phyloP scores from a whole-genome alignment of 2,113 vertebrate genomes.

The Malurus melanocephalus region DNA sequence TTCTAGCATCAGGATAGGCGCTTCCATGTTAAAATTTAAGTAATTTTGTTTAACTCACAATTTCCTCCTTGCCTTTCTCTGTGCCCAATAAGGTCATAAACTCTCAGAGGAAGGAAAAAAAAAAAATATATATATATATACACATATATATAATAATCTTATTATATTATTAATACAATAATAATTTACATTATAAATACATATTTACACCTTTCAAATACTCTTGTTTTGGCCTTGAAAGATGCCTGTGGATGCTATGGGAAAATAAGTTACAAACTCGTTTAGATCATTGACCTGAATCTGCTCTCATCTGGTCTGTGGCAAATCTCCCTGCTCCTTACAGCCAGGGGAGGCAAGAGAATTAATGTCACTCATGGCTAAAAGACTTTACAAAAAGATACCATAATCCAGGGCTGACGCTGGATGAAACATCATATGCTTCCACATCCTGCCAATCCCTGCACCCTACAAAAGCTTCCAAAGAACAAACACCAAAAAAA shows the following conservation, averaged over 20 bases:
- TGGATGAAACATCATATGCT: background rate
- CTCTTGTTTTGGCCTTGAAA: background rate
- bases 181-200: background rate
- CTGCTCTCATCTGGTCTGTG: background rate
- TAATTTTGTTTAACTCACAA: background rate
- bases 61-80: background rate
- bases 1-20: background rate
- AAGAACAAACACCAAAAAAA: background rate
- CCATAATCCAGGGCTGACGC: background rate
- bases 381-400: background rate
- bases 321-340: background rate
- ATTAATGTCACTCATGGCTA: background rate
- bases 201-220: background rate
- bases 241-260: background rate
- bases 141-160: background rate
- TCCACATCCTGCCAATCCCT: background rate
- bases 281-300: background rate
- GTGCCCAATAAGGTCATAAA: background rate
- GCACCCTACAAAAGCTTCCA: background rate
- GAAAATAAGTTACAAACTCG: background rate
- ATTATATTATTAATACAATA: no score
- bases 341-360: background rate
- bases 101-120: background rate
- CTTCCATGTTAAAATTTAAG: background rate
- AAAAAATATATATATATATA: background rate